Percentiles rank a stretch among this genome's conserved stretches.
Evolutionary conservation across 2,797 vertebrate species (phyloP).

Genomic region (Acestrorhynchus altus): DNA sequence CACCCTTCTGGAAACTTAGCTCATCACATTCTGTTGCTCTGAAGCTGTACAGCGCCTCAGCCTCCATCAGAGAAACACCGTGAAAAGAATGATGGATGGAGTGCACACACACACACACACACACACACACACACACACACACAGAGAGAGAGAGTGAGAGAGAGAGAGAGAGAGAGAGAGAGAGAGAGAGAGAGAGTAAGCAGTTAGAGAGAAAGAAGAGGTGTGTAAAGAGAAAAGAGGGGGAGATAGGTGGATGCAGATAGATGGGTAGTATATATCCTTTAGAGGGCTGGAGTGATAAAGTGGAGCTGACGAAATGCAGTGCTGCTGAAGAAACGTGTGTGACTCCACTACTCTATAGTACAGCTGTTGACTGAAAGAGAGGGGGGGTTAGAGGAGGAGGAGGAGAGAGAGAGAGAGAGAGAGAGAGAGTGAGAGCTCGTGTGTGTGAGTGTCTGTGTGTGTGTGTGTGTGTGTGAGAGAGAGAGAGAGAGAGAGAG

Average conservation of each 20-base stretch:
- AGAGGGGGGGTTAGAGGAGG: slow-evolving; percentile 40
- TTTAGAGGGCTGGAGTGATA: neutral
- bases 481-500: slow-evolving; percentile 47
- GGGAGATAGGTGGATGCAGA: slow-evolving; percentile 10
- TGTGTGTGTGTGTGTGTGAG: too few species aligned
- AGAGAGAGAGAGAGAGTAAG: slow-evolving; percentile 32
- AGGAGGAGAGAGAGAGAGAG: slow-evolving; percentile 57
- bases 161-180: slow-evolving; percentile 13
- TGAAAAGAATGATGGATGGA: neutral
- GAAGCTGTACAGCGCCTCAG: slow-evolving; percentile 90
- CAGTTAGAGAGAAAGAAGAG: slow-evolving; percentile 21
- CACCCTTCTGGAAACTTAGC: slow-evolving; percentile 92
- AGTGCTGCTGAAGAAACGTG: neutral
- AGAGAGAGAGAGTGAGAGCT: slow-evolving; percentile 37
- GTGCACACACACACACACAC: neutral
- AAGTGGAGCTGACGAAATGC: neutral
- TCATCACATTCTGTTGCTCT: slow-evolving; percentile 90
- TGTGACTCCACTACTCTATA: neutral
- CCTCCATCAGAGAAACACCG: slow-evolving; percentile 82
- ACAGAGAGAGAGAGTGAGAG: slow-evolving; percentile 6
- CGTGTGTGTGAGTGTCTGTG: slow-evolving; percentile 55
- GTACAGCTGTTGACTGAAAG: slow-evolving; percentile 5
- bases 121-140: neutral
- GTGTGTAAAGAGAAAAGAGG: too few species aligned
- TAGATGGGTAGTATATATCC: slow-evolving; percentile 2